Evolutionary conservation across 35 echinoderm and acorn worm species (phyloP), one percentile per base, ranked within the genome.

Genomic region (Diadema setosum): DNA sequence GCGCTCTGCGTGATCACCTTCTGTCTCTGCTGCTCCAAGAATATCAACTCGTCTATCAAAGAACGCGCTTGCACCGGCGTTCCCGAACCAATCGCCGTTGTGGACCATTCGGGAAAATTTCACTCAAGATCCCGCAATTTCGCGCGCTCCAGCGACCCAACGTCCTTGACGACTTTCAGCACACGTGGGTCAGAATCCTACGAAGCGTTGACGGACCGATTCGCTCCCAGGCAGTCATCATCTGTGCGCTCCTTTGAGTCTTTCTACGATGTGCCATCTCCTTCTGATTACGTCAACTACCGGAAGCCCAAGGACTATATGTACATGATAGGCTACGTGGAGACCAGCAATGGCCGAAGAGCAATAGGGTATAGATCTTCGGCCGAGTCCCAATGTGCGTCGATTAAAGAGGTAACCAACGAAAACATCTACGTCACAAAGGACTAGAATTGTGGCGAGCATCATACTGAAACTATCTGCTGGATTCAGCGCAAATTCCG

Each of bases 1-100:
- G 89, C 89, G 2, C 60, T 91, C 4, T 91, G 89, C 65, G 73
- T 70, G 4, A 75, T 91, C 45, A 84, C 65, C 5, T 91, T 91
- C 44, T 91, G 89, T 41, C 73, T 78, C 18, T 78, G 73, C 36
- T 78, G 73, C 73, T 78, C 73, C 36, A 78, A 78, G 73, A 78
- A 78, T 44, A 26, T 78, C 5, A 78, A 44, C 18, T 39, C 24
- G 9, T 78, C 73, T 36, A 5, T 78, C 37, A 78, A 78, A n/a
- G 73, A 78, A 2, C 34, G 73, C 18, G 37, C 73, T 7, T 78
- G 73, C n/a, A 78, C 39, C 33, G 73, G 73, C 40, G 73, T 78
- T 11, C 73, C 73, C 14, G 73, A 78, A 78, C 73, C 73, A n/a
- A 78, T 78, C 21, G 73, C 73, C 17, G 73, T 78, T 3, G 73